Base-by-base conservation (phyloP, 1,140 invertebrate genomes). In the Diorhabda sublineata region DNA sequence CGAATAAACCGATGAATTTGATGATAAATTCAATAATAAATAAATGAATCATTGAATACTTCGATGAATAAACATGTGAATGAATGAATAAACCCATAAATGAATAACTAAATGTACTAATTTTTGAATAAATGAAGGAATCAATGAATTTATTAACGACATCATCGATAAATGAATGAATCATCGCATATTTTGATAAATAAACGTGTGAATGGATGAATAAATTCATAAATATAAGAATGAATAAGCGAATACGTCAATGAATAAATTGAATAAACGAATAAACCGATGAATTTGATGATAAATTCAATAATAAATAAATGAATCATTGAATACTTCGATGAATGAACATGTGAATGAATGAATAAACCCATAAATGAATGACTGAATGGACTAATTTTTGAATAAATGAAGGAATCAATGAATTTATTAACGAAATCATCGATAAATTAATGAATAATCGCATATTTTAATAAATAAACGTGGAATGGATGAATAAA, bases 21-120 rank as follows among this genome's bases (percentile, higher is more conserved):
- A 7, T 56, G n/a, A 56, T 56, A 56, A 56, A 56, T n/a, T 6
- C n/a, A 1, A 26, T 26, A 26, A 26, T 26, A 26, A 26, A 26
- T 26, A 26, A 26, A 26, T 56, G 6, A 7, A 56, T 7, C 7
- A 61, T 7, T 61, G 59, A 61, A 61, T 61, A 7, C 2, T 7
- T 61, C 6, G 26, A 61, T 41, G 59, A 61, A 61, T 61, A 6
- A 61, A 61, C 26, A 2, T 8, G 26, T 61, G 59, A 61, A 61
- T 61, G 7, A 61, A 61, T 61, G 59, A 61, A 61, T 41, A 42
- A 61, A 61, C 2, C 1, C 5, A 2, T 2, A 7, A 61, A 41
- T 61, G 2, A 61, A 61, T 61, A 2, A 41, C 2, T 9, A 26
- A 41, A 61, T 61, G 2, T 2, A 2, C 2, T 6, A 9, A 42